Evolutionary conservation across 2,797 vertebrate genomes (phyloP).

Genomic region (Erpetoichthys calabaricus): DNA sequence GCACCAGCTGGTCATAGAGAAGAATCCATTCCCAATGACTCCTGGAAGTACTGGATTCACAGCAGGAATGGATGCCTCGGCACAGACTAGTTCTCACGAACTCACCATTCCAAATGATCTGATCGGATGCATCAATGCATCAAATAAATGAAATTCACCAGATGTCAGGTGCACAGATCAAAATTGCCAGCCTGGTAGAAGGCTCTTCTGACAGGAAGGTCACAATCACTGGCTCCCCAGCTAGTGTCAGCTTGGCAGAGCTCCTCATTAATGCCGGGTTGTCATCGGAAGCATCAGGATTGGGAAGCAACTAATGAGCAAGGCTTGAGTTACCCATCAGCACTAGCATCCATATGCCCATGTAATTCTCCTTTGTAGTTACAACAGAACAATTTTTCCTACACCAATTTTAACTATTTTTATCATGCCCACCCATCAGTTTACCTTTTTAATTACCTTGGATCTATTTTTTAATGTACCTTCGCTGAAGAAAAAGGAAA

Average conservation of each 20-base stretch:
- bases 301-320: conserved; percentile 84
- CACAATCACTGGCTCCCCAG: conserved; percentile 92
- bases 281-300: conserved; percentile 89
- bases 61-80: conserved; percentile 85
- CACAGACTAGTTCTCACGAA: conserved; percentile 95
- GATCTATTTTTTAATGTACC: conserved; percentile 43
- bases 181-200: conserved; percentile 94
- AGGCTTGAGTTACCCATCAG: conserved; percentile 59
- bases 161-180: conserved; percentile 97
- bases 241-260: conserved; percentile 95
- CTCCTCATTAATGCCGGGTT: conserved; percentile 99
- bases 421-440: conserved; percentile 51
- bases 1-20: no score
- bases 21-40: no score
- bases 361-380: conserved; percentile 73
- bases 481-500: conserved; percentile 33
- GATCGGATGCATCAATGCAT: conserved; percentile 96
- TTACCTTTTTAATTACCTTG: conserved; percentile 47
- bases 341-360: conserved; percentile 70
- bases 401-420: conserved; percentile 64
- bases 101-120: conserved; percentile 98
- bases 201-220: conserved; percentile 90
- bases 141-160: conserved; percentile 98
- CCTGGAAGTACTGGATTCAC: no score
- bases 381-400: conserved; percentile 72